These are phyloP conservation scores for Pan troglodytes DNA, from an alignment of 2,113 vertebrate species.

Conservation along the genomic window DNA sequence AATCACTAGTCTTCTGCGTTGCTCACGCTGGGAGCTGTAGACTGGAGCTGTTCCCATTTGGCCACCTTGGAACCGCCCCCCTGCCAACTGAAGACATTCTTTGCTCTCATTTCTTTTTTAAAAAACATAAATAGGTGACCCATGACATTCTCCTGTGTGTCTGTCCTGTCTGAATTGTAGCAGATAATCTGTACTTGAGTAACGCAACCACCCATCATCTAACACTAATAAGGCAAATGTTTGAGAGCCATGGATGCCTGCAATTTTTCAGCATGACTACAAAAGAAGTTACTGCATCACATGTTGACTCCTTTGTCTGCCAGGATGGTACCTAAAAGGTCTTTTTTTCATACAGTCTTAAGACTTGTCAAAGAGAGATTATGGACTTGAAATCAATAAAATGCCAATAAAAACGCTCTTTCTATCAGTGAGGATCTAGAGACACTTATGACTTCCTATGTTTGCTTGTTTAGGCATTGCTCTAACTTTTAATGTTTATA, in stretches of 20 bases:
- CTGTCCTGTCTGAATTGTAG: neutral
- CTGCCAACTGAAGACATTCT: neutral
- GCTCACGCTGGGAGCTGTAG: no score
- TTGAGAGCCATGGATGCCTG: neutral
- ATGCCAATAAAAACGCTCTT: neutral
- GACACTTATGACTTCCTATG: neutral
- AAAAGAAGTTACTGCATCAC: neutral
- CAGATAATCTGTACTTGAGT: neutral
- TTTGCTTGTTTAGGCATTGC: neutral
- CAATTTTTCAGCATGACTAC: neutral
- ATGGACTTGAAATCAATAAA: slow-evolving; percentile 1
- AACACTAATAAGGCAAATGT: neutral
- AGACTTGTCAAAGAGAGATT: neutral
- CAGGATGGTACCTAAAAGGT: neutral
- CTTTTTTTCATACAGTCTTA: neutral
- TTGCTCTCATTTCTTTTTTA: neutral
- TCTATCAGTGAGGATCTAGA: neutral
- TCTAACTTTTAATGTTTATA: neutral
- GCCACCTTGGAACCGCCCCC: no score
- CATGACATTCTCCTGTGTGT: neutral
- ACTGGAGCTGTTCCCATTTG: no score
- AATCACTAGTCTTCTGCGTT: no score
- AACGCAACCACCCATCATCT: neutral
- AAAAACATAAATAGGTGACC: neutral
- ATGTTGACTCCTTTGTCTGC: neutral